phyloP scores from a whole-genome alignment of 2,797 vertebrate genomes.

The Takifugu ocellatus region DNA sequence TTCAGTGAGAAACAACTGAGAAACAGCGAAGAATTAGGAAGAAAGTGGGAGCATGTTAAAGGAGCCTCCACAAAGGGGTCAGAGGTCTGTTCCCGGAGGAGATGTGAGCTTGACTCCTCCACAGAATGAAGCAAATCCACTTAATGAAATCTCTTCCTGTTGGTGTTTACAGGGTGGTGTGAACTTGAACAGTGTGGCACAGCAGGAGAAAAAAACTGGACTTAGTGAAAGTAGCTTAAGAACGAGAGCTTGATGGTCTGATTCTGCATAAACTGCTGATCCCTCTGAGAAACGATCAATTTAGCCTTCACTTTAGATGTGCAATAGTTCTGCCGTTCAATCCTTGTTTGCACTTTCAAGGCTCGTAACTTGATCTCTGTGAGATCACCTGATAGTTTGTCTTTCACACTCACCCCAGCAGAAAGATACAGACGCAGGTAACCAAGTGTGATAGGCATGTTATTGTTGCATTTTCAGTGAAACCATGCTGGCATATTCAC shows the following conservation, averaged over 20 bases:
- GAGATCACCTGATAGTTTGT: conserved; percentile 70
- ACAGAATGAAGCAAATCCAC: conserved; percentile 57
- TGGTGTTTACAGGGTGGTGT: conserved; percentile 51
- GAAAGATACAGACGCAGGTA: conserved; percentile 39
- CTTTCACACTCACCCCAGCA: conserved; percentile 61
- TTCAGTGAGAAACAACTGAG: conserved; percentile 33
- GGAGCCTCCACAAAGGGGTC: conserved; percentile 52
- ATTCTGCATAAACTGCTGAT: no score
- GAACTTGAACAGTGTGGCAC: conserved; percentile 39
- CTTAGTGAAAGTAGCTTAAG: conserved; percentile 10
- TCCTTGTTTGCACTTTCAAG: conserved; percentile 9
- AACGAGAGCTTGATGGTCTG: conserved; percentile 9
- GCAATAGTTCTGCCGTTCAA: no score
- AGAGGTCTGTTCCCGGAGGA: conserved; percentile 60
- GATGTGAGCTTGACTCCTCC: conserved; percentile 52
- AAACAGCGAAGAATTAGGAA: conserved; percentile 12
- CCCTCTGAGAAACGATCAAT: no score
- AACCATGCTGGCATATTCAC: conserved; percentile 60
- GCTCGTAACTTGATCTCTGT: conserved; percentile 74
- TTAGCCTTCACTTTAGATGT: no score
- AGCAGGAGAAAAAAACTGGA: conserved; percentile 13
- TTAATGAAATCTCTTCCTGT: conserved; percentile 72
- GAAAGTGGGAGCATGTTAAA: conserved; percentile 15
- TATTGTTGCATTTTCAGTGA: conserved; percentile 70
- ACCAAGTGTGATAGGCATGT: conserved; percentile 65